Base-by-base conservation (phyloP, 64 coral and sea anemone genomes). In the Montipora cactus region DNA sequence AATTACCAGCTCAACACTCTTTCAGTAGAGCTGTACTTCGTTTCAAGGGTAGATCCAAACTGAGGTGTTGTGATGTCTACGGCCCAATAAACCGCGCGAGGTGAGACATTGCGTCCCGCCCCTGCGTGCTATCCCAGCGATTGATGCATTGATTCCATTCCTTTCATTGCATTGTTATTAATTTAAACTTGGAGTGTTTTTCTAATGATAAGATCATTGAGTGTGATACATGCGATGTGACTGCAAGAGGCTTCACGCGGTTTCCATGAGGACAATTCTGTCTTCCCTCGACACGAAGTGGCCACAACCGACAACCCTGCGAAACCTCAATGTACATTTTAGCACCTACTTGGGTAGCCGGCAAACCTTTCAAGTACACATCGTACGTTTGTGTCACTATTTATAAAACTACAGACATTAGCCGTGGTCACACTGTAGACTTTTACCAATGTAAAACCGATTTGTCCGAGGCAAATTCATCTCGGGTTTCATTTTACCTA, bases 181-280 rank as follows among this genome's bases (percentile, higher is more conserved):
- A 86, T 23, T 70, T 50, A 86, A 86, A 69, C 66, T 86, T 69
- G 82, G 82, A 72, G 82, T 71, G 62, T 70, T 86, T 72, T 50
- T 50, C 59, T 86, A 71, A 66, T 51, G 64, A 86, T 71, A 86
- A 48, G 64, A 86, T 71, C 82, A 86, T 18, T 62, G 11, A 13
- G 66, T 47, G 62, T 86, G 44, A 86, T 86, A 66, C 80, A 45
- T 80, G 77, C 77, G 77, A 79, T 20, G 77, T 79, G 51, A 79
- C 51, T 20, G 48, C 51, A 79, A 79, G 77, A 23, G 53, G 59
- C 81, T 47, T 37, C 37, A 6, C 21, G 12, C 52, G 79, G 55
- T 81, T 44, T 62, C 22, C 21, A 1, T 61, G 57, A 61, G 44
- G 79, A 62, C 53, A 61, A 81, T 81, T 64, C 79, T 21, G 62